A percentile compares a stretch with the other conserved stretches of the same genome.
These are phyloP conservation scores for Ostrea denselamellosa DNA, from an alignment of 1,140 invertebrate species.

Conservation along the genomic window DNA sequence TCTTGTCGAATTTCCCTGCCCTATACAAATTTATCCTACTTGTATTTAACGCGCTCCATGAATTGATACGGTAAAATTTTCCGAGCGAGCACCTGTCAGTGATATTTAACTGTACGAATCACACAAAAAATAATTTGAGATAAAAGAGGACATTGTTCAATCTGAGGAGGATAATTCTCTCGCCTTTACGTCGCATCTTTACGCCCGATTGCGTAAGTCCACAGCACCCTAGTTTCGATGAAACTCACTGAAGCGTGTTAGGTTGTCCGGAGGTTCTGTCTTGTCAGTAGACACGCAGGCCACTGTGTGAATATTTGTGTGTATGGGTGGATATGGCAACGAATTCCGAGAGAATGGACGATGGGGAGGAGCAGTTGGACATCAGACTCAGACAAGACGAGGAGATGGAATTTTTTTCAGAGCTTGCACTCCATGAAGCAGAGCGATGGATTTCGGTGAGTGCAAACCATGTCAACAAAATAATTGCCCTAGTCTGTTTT, in stretches of 20 bases:
- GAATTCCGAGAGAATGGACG: conserved; percentile 10
- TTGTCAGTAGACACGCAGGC: not conserved
- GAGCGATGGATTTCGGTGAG: conserved; percentile 76
- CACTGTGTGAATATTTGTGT: conserved; percentile 1
- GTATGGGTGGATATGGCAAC: conserved; percentile 24
- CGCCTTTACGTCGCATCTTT: not conserved
- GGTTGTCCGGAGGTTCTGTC: conserved; percentile 29
- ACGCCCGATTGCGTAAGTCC: conserved; percentile 20
- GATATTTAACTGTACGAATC: not conserved
- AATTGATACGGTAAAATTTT: not conserved
- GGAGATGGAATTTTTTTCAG: conserved; percentile 76
- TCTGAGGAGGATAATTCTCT: not conserved
- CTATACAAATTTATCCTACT: no score
- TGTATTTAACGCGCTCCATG: not conserved
- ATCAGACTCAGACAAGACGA: conserved; percentile 69
- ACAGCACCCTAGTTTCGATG: conserved; percentile 30
- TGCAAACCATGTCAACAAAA: conserved; percentile 37
- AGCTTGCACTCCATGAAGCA: conserved; percentile 75
- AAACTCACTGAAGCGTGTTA: conserved; percentile 18
- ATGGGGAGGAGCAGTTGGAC: conserved; percentile 60
- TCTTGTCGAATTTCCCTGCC: no score
- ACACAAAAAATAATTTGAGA: not conserved
- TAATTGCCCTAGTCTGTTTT: conserved; percentile 28
- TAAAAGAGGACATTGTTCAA: not conserved
- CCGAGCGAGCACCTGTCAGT: conserved; percentile 13